Evolutionary conservation across 2,888 invertebrate species (phyloP).

Genomic region (Abrostola tripartita): DNA sequence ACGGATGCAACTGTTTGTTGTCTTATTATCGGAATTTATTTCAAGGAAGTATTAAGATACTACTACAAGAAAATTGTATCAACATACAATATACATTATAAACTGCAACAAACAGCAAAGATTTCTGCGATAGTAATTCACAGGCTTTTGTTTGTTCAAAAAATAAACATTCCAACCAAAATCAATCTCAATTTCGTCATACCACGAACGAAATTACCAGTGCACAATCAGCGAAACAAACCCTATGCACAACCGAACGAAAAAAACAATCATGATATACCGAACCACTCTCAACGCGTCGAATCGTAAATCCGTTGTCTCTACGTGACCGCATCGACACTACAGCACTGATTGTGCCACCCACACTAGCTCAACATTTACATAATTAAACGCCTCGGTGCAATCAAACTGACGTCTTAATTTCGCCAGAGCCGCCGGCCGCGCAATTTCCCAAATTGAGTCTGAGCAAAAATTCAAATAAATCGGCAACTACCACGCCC

Average conservation of each 20-base stretch:
- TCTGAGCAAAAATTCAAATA: conserved; percentile 88
- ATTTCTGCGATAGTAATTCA: too few species aligned
- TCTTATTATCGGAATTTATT: too few species aligned
- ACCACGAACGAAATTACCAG: conserved; percentile 29
- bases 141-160: background rate
- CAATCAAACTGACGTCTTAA: conserved; percentile 88
- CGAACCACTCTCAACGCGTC: conserved; percentile 53
- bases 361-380: conserved; percentile 86
- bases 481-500: conserved; percentile 77
- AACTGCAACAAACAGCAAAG: too few species aligned
- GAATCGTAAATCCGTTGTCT: conserved; percentile 77
- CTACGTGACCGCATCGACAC: conserved; percentile 82
- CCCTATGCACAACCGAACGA: conserved; percentile 37
- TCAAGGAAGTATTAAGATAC: too few species aligned
- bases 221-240: conserved; percentile 34
- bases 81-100: too few species aligned
- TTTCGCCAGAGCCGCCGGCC: conserved; percentile 86
- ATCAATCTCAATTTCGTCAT: conserved; percentile 24
- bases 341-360: conserved; percentile 78
- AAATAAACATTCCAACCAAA: conserved; percentile 1
- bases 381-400: conserved; percentile 87
- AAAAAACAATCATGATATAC: conserved; percentile 52
- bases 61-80: too few species aligned
- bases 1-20: too few species aligned
- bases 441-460: conserved; percentile 88